Conservation (phyloP, 1,140 invertebrate species). For the Platyura marginata region DNA sequence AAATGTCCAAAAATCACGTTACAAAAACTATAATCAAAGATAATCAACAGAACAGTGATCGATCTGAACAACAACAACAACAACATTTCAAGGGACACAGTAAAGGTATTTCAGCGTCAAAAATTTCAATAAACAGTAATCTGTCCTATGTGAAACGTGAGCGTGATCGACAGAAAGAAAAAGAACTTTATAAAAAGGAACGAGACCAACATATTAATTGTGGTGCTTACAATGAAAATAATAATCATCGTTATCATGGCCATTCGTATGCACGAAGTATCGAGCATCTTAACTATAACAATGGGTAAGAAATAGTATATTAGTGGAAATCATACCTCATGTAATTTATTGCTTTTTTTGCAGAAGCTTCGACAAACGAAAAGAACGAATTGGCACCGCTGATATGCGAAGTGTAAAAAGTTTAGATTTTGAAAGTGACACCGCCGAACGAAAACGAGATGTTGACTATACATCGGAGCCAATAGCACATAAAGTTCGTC, state of each 20-base stretch:
- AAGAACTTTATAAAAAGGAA: constrained; percentile 1
- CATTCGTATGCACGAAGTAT: constrained; percentile 17
- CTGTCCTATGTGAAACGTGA: neutral
- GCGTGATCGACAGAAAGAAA: neutral
- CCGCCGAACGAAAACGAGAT: constrained; percentile 9
- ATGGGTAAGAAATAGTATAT: constrained; percentile 15
- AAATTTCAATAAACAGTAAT: constrained; percentile 23
- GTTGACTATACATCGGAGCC: constrained; percentile 37
- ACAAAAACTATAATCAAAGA: constrained; percentile 23
- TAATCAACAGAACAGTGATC: constrained; percentile 16
- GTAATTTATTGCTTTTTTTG: no score
- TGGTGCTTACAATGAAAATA: constrained; percentile 15
- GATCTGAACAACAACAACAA: neutral
- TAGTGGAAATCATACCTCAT: no score
- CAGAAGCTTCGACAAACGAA: no score
- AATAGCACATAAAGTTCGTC: constrained; percentile 30
- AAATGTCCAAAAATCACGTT: constrained; percentile 12
- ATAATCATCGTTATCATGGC: constrained; percentile 7
- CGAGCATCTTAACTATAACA: constrained; percentile 20
- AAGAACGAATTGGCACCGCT: no score
- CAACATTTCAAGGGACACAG: constrained; percentile 16
- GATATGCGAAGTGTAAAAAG: constrained; percentile 41
- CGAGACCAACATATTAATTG: constrained; percentile 8
- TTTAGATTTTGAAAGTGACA: constrained; percentile 37
- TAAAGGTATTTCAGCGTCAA: constrained; percentile 21